Evolutionary conservation across 2,797 vertebrate species (phyloP).

Genomic region (Protonibea diacanthus): DNA sequence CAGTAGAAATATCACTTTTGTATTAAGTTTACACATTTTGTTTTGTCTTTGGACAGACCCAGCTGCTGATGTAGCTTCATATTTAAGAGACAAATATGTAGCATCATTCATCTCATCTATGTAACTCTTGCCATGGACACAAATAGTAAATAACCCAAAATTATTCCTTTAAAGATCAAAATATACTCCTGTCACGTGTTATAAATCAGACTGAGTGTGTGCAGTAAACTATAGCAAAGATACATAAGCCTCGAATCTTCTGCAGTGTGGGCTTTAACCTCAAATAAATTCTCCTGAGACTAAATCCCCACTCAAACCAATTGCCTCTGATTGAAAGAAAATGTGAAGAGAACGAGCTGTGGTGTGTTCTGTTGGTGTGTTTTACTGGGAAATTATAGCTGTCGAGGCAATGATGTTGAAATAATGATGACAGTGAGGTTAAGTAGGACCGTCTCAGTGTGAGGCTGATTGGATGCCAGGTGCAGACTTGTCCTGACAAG

Average conservation of each 20-base stretch:
- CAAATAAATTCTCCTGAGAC: background rate
- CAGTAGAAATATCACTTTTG: too few relatives aligned
- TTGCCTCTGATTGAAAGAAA: background rate
- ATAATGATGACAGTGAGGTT: constrained; percentile 17
- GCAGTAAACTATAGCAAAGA: background rate
- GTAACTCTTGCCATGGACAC: background rate
- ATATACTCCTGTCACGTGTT: background rate
- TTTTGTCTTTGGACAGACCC: too few relatives aligned
- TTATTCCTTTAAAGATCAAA: background rate
- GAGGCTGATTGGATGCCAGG: constrained; percentile 67
- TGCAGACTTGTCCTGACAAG: constrained; percentile 68
- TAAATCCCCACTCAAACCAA: background rate
- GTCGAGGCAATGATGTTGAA: background rate
- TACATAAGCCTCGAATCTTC: constrained; percentile 2
- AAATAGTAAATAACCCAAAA: background rate
- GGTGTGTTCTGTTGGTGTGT: background rate
- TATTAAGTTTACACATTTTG: too few relatives aligned
- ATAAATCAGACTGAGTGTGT: background rate
- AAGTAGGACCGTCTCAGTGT: constrained; percentile 35
- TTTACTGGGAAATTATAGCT: constrained; percentile 13
- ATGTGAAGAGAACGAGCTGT: background rate
- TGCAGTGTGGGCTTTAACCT: background rate
- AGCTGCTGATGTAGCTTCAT: background rate
- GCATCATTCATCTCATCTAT: background rate
- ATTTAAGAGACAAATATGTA: background rate